Evolutionary conservation across 2,113 vertebrate species (phyloP), one percentile per base, ranked within the genome.

Genomic region (Collichthys lucidus): DNA sequence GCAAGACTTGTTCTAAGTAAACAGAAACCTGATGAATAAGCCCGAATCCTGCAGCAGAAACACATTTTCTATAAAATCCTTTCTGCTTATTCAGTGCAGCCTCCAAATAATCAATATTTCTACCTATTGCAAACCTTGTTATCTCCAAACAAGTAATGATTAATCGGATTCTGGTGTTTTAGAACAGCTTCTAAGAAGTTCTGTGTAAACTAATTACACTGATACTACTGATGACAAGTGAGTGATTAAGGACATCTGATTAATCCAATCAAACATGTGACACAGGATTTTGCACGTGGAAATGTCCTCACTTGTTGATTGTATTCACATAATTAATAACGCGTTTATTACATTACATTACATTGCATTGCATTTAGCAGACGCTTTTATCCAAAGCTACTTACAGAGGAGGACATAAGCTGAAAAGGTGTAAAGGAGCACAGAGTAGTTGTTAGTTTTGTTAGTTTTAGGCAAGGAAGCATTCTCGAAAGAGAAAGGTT

Each of bases 111-210:
- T 65, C 62, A 65, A 62, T 49, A 59, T 64, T 74, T 82, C 53
- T 16, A 53, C 24, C 42, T 80, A 22, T 2, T 20, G 17, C 44
- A 52, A 24, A 49, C 29, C 42, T 83, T 40, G 35, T 40, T 84
- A 79, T 68, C 76, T 60, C 17, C 15, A 60, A 63, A 60, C 11
- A 49, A 49, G 66, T 57, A 77, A 77, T 77, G 67, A 89, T 74
- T 72, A 61, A 79, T 64, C 76, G 55, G 20, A 35, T 50, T 60
- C 10, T 31, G 12, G 11, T 0, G 24, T 72, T 83, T 77, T 56
- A 20, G 44, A 56, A 57, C 1, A 5, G 60, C 61, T 85, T 78
- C 11, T 17, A 67, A 62, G 64, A 4, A 44, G 56, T 17, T 42
- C 4, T 29, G 35, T 49, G 20, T 80, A 57, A 83, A 59, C 64